A percentile compares a stretch with the other conserved stretches of the same genome.
Evolutionary conservation across 2,113 vertebrate genomes (phyloP).

Genomic region (Acinonyx jubatus): DNA sequence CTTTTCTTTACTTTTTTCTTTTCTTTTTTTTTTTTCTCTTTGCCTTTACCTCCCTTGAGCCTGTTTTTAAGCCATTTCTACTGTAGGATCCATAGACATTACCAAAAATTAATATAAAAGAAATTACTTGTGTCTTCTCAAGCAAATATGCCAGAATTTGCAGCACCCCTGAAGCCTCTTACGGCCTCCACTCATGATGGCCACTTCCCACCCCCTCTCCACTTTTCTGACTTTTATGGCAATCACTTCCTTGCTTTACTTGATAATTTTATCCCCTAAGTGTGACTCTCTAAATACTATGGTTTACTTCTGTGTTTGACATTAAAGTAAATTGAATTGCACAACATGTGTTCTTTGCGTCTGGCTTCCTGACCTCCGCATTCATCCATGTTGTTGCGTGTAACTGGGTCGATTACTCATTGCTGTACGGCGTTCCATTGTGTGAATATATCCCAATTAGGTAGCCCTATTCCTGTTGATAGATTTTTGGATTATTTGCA

Average conservation of each 20-base stretch:
- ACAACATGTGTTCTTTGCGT: neutral
- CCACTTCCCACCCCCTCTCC: accelerated
- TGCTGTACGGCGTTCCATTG: neutral
- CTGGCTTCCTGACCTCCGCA: neutral
- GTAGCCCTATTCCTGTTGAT: neutral
- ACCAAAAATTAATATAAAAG: neutral
- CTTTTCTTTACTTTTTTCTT: too few species aligned
- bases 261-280: neutral
- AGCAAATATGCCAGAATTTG: neutral
- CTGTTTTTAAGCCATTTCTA: neutral
- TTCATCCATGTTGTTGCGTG: neutral
- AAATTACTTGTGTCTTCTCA: neutral
- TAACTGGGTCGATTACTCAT: neutral
- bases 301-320: neutral
- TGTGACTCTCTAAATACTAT: neutral
- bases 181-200: neutral
- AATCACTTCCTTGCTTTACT: neutral
- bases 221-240: neutral
- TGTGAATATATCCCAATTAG: neutral
- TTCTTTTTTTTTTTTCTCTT: neutral
- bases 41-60: neutral
- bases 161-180: neutral
- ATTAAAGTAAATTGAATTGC: neutral
- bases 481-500: neutral
- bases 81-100: neutral